Conservation (phyloP, 2,113 vertebrate genomes). For the Gymnarchus niloticus region DNA sequence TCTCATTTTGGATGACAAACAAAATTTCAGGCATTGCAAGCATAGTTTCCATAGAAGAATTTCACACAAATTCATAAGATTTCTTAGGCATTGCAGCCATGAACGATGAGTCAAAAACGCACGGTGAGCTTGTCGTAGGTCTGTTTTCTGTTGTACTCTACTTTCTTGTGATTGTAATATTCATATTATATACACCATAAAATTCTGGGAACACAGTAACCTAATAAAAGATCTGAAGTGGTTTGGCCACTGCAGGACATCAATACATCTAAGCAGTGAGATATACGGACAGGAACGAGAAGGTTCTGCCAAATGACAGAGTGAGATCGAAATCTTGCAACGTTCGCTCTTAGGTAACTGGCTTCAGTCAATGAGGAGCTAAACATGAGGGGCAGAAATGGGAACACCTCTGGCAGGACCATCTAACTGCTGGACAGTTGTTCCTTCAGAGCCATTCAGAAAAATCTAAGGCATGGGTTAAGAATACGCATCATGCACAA, state of each 20-base stretch:
- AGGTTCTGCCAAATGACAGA: not conserved
- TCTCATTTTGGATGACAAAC: slow-evolving; percentile 29
- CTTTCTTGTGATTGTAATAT: not conserved
- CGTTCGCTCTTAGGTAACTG: not conserved
- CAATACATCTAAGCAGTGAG: not conserved
- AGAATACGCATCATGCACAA: not conserved
- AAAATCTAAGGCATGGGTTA: not conserved
- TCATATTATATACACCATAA: not conserved
- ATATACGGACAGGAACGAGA: not conserved
- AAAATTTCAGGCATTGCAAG: slow-evolving; percentile 28
- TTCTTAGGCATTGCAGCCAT: slow-evolving; percentile 19
- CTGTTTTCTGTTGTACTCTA: slow-evolving; percentile 34
- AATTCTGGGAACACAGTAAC: not conserved
- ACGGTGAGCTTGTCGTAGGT: slow-evolving; percentile 8
- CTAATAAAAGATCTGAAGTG: not conserved
- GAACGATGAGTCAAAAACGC: not conserved
- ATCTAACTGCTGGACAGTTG: not conserved
- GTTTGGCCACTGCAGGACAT: not conserved
- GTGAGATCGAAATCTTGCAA: not conserved
- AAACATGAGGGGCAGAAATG: not conserved
- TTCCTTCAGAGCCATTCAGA: not conserved
- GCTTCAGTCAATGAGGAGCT: not conserved
- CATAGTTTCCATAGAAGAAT: slow-evolving; percentile 41
- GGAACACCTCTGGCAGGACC: not conserved
- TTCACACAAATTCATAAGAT: slow-evolving; percentile 26